A percentile compares a stretch with the other conserved stretches of the same genome.
phyloP scores from a whole-genome alignment of 1,140 invertebrate genomes.

The Yoshiicerus persimilis region DNA sequence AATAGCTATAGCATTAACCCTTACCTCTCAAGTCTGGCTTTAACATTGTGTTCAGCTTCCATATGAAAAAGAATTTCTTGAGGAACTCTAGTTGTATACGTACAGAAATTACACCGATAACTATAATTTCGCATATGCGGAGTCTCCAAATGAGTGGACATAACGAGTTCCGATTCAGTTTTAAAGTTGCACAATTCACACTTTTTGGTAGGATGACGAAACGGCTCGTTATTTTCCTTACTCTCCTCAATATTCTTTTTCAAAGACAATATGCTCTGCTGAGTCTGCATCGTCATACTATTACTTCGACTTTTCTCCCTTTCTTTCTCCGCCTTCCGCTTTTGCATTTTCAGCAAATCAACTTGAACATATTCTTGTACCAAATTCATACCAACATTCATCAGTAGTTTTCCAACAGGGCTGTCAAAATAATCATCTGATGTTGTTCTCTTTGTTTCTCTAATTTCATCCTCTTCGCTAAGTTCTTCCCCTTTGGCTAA shows the following conservation, averaged over 20 bases:
- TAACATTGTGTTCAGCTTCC: slow-evolving; percentile 81
- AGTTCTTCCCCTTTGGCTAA: slow-evolving; percentile 49
- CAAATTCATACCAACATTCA: slow-evolving; percentile 85
- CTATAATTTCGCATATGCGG: slow-evolving; percentile 86
- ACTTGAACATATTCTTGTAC: slow-evolving; percentile 91
- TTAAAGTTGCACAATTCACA: slow-evolving; percentile 91
- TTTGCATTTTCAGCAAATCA: slow-evolving; percentile 84
- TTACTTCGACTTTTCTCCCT: slow-evolving; percentile 57
- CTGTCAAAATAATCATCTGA: slow-evolving; percentile 71
- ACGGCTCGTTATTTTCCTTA: slow-evolving; percentile 85
- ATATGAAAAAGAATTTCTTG: slow-evolving; percentile 89
- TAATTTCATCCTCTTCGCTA: slow-evolving; percentile 56
- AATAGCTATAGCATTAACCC: background rate
- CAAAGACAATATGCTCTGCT: slow-evolving; percentile 74
- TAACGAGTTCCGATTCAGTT: slow-evolving; percentile 81
- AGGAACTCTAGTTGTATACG: slow-evolving; percentile 76
- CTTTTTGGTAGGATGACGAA: slow-evolving; percentile 74
- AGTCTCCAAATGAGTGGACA: slow-evolving; percentile 87
- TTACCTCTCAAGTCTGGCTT: slow-evolving; percentile 73
- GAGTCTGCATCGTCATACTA: slow-evolving; percentile 67
- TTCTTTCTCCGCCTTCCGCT: slow-evolving; percentile 70
- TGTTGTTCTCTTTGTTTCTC: slow-evolving; percentile 29
- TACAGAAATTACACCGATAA: slow-evolving; percentile 82
- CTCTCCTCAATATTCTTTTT: slow-evolving; percentile 82
- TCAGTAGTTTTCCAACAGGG: slow-evolving; percentile 86